Percentiles rank a stretch among this genome's conserved stretches.
phyloP scores from a whole-genome alignment of 2,113 vertebrate species.

The Calonectris borealis region DNA sequence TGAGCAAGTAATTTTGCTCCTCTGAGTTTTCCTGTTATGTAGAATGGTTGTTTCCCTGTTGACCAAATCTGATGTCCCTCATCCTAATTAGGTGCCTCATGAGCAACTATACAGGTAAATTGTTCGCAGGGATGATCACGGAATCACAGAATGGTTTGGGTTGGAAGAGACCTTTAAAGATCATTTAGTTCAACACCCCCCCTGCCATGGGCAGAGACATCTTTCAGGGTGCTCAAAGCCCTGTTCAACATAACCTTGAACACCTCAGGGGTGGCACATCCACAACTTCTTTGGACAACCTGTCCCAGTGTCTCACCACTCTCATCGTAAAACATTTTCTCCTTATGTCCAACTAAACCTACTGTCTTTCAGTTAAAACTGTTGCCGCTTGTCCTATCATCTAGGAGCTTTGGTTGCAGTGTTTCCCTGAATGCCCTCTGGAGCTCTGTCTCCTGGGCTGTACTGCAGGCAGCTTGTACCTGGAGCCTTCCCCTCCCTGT shows the following conservation, averaged over 20 bases:
- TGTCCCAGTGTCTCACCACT: neutral
- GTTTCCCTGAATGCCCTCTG: neutral
- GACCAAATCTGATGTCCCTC: neutral
- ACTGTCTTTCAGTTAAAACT: rapidly evolving
- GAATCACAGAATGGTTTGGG: neutral
- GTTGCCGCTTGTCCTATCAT: neutral
- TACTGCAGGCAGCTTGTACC: no score
- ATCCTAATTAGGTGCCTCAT: neutral
- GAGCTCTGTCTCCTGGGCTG: neutral
- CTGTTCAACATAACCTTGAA: neutral
- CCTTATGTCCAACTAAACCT: neutral
- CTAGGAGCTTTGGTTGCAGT: neutral
- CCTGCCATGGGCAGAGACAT: neutral
- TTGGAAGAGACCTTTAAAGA: neutral
- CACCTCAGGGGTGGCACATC: neutral
- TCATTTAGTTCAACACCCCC: neutral
- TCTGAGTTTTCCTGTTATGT: neutral
- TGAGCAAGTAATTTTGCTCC: neutral
- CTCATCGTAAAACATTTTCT: neutral
- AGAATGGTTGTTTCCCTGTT: neutral
- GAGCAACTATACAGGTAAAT: neutral
- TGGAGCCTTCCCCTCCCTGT: neutral
- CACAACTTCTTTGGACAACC: neutral
- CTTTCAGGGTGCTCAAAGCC: neutral
- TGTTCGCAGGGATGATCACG: neutral